phyloP scores from a whole-genome alignment of 37 sponge, comb jelly and placozoan species.

The Oscarella lobularis region DNA sequence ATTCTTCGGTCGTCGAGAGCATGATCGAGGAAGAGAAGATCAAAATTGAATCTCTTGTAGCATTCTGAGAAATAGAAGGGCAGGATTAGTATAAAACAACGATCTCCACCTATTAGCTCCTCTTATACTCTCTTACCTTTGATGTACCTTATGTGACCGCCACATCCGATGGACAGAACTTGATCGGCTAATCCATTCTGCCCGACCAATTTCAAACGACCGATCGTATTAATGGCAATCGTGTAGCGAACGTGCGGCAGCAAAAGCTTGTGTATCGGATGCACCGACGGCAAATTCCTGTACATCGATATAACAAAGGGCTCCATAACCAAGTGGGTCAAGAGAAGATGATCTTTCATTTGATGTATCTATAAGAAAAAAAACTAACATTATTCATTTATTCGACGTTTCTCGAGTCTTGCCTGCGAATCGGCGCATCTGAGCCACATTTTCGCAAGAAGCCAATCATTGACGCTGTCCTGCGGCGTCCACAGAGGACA shows the following conservation, averaged over 20 bases:
- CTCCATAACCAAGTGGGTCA: conserved; percentile 56
- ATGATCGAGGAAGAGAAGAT: not conserved
- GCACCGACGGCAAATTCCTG: conserved; percentile 41
- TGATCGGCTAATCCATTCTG: conserved; percentile 31
- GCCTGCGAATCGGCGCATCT: conserved; percentile 37
- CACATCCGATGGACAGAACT: conserved; percentile 30
- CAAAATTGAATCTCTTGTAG: not conserved
- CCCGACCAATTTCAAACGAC: conserved; percentile 17
- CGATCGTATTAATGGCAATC: conserved; percentile 37
- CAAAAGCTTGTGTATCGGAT: conserved; percentile 55
- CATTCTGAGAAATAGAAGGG: not conserved
- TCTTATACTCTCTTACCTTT: not conserved
- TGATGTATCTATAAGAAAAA: conserved; percentile 34
- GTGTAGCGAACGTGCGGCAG: conserved; percentile 35
- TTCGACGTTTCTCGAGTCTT: not conserved
- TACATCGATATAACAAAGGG: conserved; percentile 30
- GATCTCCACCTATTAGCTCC: not conserved
- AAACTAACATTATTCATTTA: too few species aligned
- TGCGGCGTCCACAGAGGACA: conserved; percentile 49
- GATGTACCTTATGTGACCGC: conserved; percentile 10
- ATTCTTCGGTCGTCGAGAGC: conserved; percentile 35
- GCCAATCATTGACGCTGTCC: conserved; percentile 48
- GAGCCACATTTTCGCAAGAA: conserved; percentile 51
- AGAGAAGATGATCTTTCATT: conserved; percentile 28
- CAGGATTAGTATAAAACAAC: not conserved